Evolutionary conservation across 2,113 vertebrate species (phyloP).

Genomic region (Callaeas wilsoni): DNA sequence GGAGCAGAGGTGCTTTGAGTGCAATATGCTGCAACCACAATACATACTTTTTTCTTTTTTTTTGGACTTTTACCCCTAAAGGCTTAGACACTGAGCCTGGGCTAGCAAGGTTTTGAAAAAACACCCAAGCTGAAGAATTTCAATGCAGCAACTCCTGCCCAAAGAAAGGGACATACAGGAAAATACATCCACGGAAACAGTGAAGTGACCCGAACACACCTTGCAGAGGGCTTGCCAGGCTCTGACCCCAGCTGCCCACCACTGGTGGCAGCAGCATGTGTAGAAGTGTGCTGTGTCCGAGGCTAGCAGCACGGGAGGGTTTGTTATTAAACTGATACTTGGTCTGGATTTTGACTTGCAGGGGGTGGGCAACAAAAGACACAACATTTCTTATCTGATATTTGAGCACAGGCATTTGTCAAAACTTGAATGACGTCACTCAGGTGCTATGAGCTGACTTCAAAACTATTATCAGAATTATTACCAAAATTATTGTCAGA

Average conservation of each 20-base stretch:
- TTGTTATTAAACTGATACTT: background rate
- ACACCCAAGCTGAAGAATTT: background rate
- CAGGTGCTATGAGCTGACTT: background rate
- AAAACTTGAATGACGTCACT: background rate
- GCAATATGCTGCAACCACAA: background rate
- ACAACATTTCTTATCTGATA: background rate
- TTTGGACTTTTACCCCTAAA: background rate
- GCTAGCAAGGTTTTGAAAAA: background rate
- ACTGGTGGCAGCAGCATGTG: background rate
- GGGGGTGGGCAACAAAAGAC: background rate
- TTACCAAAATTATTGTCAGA: background rate
- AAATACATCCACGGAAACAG: background rate
- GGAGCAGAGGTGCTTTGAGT: background rate
- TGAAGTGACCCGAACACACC: background rate
- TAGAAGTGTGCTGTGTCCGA: background rate
- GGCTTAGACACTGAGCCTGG: background rate
- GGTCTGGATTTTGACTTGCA: background rate
- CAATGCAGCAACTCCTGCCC: background rate
- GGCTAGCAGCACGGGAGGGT: background rate
- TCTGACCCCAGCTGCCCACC: background rate
- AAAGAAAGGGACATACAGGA: background rate
- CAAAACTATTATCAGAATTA: background rate
- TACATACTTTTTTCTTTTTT: background rate
- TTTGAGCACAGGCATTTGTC: background rate
- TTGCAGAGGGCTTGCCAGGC: background rate